These are phyloP conservation scores for Nasonia longicornis DNA, from an alignment of 1,140 invertebrate genomes.

Conservation along the genomic window DNA sequence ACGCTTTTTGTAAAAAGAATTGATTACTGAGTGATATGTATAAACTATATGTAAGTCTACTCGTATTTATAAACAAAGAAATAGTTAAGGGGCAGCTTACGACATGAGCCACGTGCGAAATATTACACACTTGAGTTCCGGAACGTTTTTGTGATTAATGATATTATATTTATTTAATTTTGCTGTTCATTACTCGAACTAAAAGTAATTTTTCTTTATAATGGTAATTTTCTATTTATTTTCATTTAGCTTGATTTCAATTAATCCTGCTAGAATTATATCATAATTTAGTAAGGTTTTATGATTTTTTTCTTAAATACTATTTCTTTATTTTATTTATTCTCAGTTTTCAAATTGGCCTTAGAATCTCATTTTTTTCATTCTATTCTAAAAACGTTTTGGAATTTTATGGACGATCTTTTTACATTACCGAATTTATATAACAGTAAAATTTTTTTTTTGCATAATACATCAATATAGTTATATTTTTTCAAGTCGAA, in stretches of 20 bases:
- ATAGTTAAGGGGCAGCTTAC: slow-evolving; percentile 7
- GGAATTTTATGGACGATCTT: background rate
- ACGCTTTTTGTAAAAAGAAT: slow-evolving; percentile 42
- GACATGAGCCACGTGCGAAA: background rate
- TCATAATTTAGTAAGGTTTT: no score
- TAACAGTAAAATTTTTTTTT: slow-evolving; percentile 1
- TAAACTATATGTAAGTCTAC: slow-evolving; percentile 40
- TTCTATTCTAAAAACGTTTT: slow-evolving; percentile 25
- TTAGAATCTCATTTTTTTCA: background rate
- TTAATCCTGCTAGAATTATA: background rate
- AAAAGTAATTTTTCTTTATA: background rate
- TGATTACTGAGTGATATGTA: slow-evolving; percentile 41
- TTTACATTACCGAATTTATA: background rate
- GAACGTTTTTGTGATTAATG: slow-evolving; percentile 26
- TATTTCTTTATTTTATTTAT: background rate
- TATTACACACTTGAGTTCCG: background rate
- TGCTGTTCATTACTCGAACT: background rate
- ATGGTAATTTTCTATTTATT: background rate
- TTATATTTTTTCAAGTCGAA: slow-evolving; percentile 17
- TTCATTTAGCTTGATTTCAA: background rate
- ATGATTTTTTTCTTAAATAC: background rate
- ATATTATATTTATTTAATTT: background rate
- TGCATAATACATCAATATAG: slow-evolving; percentile 42
- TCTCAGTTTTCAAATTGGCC: background rate
- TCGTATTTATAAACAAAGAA: slow-evolving; percentile 34